Evolutionary conservation across 2,888 invertebrate species (phyloP), one percentile per base, ranked within the genome.

Genomic region (Torymus texanus): DNA sequence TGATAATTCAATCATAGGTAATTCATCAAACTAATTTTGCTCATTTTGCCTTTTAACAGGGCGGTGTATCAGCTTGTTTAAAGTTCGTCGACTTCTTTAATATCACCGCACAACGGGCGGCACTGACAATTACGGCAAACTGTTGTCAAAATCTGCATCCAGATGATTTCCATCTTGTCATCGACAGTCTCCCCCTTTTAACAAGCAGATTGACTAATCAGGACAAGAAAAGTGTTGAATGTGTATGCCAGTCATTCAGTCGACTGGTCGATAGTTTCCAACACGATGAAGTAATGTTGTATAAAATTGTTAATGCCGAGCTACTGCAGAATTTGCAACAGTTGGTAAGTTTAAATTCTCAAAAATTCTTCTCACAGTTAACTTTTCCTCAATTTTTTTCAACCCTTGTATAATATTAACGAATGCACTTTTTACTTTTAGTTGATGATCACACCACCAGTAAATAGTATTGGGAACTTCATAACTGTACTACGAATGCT

Each of bases 81-180:
- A 98, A 96, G 87, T 99, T 97, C 90, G 92, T 99, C 89, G 99
- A 99, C 90, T 99, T 99, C 93, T 99, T 99, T 92, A 98, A 98
- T 66, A 98, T 98, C 87, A 97, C 97, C 88, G 98, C 99, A 14
- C 99, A 99, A 91, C 94, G 99, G 55, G 96, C 98, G 65, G 98
- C 99, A 2, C 92, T 99, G 75, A 96, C 97, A 29, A 97, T 99
- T 84, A 98, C 98, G 0, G 98, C 99, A 77, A 99, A 99, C 91
- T 99, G 99, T 91, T 99, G 98, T 90, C 95, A 97, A 90, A 98
- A 97, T 91, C 92, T 98, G 86, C 96, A 96, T 61, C 92, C 95
- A 0, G 98, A 98, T 86, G 99, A 99, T 91, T 99, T 99, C 91
- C 96, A 96, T 87, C 95, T 97, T 86, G 96, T 98, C 41, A 93